Evolutionary conservation across 2,113 vertebrate species (phyloP).

Genomic region (Clarias batrachus): DNA sequence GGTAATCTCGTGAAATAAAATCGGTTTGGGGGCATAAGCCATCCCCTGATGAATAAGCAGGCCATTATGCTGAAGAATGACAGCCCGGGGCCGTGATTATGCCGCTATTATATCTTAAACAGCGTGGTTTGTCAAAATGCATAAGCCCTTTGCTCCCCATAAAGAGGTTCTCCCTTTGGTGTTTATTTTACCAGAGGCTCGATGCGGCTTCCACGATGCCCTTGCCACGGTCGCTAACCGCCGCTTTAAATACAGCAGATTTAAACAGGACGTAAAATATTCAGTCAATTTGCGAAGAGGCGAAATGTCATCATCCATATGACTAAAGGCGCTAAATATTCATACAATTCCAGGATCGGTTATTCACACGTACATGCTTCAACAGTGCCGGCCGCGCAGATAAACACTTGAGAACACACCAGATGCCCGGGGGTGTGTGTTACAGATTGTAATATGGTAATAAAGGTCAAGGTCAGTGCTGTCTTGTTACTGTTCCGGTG

Average conservation of each 20-base stretch:
- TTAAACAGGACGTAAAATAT: conserved; percentile 37
- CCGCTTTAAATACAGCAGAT: conserved; percentile 53
- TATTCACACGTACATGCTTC: neutral
- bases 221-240: conserved; percentile 46
- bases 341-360: neutral
- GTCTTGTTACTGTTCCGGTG: conserved; percentile 13
- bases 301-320: neutral
- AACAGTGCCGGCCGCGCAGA: neutral
- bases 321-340: neutral
- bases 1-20: conserved; percentile 82
- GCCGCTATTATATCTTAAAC: conserved; percentile 91
- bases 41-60: conserved; percentile 86
- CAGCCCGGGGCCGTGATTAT: conserved; percentile 87
- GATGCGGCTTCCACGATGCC: conserved; percentile 57
- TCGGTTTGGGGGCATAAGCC: conserved; percentile 78
- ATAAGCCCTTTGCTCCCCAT: conserved; percentile 74
- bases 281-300: conserved; percentile 33
- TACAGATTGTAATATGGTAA: conserved; percentile 64
- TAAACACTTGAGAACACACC: conserved; percentile 35
- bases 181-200: conserved; percentile 47
- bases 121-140: conserved; percentile 88
- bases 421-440: conserved; percentile 55
- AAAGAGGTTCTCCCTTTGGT: conserved; percentile 57
- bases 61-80: conserved; percentile 92
- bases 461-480: conserved; percentile 55